Percentiles rank a stretch among this genome's conserved stretches.
phyloP scores from a whole-genome alignment of 2,113 vertebrate genomes.

The Pterocles burchelli region DNA sequence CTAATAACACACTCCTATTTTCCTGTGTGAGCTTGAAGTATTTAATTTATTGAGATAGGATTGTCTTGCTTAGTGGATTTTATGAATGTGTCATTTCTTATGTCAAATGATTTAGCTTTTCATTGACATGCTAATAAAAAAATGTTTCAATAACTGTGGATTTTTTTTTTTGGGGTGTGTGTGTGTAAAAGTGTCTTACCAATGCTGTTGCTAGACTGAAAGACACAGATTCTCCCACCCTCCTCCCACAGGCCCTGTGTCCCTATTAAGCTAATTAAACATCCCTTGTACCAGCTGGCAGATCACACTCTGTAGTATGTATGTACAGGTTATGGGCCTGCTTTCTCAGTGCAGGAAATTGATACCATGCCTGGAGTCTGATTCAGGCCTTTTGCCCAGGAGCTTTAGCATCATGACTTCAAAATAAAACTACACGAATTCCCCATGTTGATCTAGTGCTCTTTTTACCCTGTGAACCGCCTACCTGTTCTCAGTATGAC shows the following conservation, averaged over 20 bases:
- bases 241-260: background rate
- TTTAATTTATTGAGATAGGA: background rate
- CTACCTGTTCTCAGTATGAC: background rate
- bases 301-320: background rate
- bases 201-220: background rate
- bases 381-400: background rate
- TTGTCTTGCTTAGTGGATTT: background rate
- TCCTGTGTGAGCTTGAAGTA: background rate
- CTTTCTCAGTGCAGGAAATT: background rate
- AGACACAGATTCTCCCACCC: background rate
- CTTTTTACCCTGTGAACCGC: background rate
- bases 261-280: background rate
- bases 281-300: background rate
- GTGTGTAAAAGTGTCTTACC: background rate
- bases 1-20: background rate
- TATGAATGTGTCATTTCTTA: background rate
- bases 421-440: background rate
- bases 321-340: background rate
- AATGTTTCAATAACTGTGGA: background rate
- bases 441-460: background rate
- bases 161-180: background rate
- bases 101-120: background rate
- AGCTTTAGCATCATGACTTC: background rate
- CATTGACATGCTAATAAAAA: background rate
- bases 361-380: background rate